Evolutionary conservation across 1,140 invertebrate species (phyloP).

Genomic region (Fopius arisanus): DNA sequence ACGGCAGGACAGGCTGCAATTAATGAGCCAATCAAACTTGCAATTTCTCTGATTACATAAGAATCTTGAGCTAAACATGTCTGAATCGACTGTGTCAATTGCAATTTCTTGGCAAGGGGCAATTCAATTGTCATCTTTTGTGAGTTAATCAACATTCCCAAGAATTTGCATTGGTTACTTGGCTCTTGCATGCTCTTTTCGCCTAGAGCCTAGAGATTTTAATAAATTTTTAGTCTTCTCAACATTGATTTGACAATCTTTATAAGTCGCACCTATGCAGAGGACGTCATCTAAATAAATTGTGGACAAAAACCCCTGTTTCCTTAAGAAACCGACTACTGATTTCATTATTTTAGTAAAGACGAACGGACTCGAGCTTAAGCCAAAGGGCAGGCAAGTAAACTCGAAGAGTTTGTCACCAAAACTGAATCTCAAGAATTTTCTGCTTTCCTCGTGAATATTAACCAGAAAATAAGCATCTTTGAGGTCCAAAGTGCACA

Average conservation of each 20-base stretch:
- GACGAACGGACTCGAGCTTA: too few relatives aligned
- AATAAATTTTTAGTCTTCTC: background rate
- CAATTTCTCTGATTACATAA: slow-evolving; percentile 19
- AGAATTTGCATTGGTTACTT: background rate
- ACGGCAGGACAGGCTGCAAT: slow-evolving; percentile 21
- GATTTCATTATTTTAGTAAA: background rate
- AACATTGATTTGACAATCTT: background rate
- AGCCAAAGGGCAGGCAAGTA: too few relatives aligned
- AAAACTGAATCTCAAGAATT: too few relatives aligned
- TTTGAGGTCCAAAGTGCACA: background rate
- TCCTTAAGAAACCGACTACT: background rate
- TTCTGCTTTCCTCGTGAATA: too few relatives aligned
- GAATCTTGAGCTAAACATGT: background rate
- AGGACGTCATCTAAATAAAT: background rate
- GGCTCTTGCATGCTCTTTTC: background rate
- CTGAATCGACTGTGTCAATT: background rate
- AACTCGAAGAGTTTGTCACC: too few relatives aligned
- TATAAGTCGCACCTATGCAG: background rate
- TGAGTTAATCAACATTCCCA: slow-evolving; percentile 16
- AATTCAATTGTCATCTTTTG: background rate
- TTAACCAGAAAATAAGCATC: background rate
- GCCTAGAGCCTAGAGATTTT: background rate
- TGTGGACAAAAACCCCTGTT: background rate
- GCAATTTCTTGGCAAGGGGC: background rate
- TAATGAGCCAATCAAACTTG: slow-evolving; percentile 14